Evolutionary conservation across 2,113 vertebrate species (phyloP).

Genomic region (Sturnira hondurensis): DNA sequence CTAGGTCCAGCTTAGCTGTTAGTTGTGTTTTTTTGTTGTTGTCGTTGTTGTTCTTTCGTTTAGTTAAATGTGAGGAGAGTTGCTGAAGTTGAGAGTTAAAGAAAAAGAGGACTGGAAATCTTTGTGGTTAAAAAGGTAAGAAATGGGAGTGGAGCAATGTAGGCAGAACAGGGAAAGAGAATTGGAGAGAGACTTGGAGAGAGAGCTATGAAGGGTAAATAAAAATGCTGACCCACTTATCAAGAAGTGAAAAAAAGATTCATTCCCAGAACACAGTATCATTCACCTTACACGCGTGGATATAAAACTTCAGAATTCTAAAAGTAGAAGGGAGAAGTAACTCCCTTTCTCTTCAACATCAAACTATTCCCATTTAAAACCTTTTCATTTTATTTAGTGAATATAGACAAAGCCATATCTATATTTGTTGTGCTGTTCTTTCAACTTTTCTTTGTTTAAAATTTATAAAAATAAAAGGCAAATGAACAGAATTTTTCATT

Average conservation of each 20-base stretch:
- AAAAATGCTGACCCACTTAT: neutral
- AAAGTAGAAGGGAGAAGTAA: neutral
- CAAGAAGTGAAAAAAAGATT: neutral
- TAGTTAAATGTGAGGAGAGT: neutral
- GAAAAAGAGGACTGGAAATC: neutral
- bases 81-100: neutral
- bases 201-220: neutral
- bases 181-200: neutral
- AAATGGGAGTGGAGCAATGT: neutral
- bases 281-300: neutral
- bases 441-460: conserved; percentile 12
- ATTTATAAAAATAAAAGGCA: conserved; percentile 9
- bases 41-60: too few relatives aligned
- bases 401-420: neutral
- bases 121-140: conserved; percentile 6
- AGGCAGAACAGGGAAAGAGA: neutral
- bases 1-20: neutral
- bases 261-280: neutral
- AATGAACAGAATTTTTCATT: neutral
- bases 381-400: neutral
- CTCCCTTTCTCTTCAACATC: neutral
- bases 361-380: neutral
- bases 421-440: neutral
- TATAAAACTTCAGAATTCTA: neutral
- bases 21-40: too few relatives aligned